A percentile compares a stretch with the other conserved stretches of the same genome.
These are phyloP conservation scores for Dromococcyx pavoninus DNA, from an alignment of 2,797 vertebrate genomes.

Conservation along the genomic window DNA sequence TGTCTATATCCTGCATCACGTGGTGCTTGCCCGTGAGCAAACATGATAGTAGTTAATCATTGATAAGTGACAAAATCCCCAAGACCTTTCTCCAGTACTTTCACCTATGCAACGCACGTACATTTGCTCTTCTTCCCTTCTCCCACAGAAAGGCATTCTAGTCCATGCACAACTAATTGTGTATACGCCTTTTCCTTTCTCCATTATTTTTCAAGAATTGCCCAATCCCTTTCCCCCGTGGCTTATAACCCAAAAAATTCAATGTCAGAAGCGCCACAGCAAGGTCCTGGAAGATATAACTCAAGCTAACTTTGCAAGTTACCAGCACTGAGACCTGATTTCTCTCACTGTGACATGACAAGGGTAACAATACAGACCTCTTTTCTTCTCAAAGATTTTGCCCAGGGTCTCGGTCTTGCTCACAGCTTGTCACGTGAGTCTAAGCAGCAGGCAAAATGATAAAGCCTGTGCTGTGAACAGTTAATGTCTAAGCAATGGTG, in stretches of 20 bases:
- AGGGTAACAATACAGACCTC: neutral
- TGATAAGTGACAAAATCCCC: neutral
- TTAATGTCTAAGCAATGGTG: neutral
- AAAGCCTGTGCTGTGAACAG: neutral
- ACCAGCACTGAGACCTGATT: neutral
- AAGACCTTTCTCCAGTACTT: neutral
- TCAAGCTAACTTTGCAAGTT: neutral
- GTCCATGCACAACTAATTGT: neutral
- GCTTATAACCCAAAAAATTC: neutral
- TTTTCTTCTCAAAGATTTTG: neutral
- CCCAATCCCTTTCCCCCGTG: neutral
- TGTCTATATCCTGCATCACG: neutral
- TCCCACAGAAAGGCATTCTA: neutral
- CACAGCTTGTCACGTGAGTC: accelerated
- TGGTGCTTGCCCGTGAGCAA: neutral
- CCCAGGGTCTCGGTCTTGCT: neutral
- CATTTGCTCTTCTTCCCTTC: neutral
- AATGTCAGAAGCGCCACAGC: neutral
- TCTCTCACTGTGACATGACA: neutral
- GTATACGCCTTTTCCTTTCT: neutral
- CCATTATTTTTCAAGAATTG: neutral
- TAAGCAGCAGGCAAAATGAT: neutral
- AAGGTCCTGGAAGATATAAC: neutral
- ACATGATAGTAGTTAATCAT: neutral
- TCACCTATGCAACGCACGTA: neutral